Evolutionary conservation across 2,113 vertebrate genomes (phyloP).

Genomic region (Blennius ocellaris): DNA sequence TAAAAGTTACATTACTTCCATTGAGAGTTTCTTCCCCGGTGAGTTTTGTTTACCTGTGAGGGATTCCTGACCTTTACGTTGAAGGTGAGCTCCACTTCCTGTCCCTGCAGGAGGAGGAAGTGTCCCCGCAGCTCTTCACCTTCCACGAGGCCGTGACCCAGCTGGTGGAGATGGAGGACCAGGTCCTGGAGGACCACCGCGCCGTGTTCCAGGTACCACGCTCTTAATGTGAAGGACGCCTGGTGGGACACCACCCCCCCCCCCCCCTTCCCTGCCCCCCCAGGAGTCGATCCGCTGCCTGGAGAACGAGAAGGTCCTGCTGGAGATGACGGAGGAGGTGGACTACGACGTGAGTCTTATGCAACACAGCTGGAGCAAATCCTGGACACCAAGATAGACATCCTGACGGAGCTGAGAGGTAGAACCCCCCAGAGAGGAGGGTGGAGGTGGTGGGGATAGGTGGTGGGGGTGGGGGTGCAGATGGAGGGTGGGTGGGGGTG

Average conservation of each 20-base stretch:
- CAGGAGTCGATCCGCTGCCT: constrained; percentile 98
- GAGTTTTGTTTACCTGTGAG: no score
- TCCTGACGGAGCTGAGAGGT: constrained; percentile 95
- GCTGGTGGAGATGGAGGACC: constrained; percentile 99
- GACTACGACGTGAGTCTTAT: constrained; percentile 98
- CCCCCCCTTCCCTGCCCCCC: background rate
- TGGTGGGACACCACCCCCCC: no score
- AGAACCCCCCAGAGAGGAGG: constrained; percentile 32
- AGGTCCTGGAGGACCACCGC: constrained; percentile 97
- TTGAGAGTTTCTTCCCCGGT: no score
- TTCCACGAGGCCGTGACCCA: constrained; percentile 99
- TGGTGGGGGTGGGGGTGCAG: no score
- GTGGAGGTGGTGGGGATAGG: no score
- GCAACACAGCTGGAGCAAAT: constrained; percentile 97
- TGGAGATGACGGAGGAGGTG: constrained; percentile 99
- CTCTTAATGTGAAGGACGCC: no score
- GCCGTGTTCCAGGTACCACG: constrained; percentile 92
- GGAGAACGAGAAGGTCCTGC: constrained; percentile 94
- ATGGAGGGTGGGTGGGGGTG: no score
- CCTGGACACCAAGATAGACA: constrained; percentile 97
- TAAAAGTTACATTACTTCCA: background rate
- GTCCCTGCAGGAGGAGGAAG: constrained; percentile 91
- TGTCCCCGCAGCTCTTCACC: constrained; percentile 96
- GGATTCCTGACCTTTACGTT: no score
- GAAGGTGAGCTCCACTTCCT: background rate